These are phyloP conservation scores for Temnothorax nylanderi DNA, from an alignment of 1,140 invertebrate genomes.

Conservation along the genomic window DNA sequence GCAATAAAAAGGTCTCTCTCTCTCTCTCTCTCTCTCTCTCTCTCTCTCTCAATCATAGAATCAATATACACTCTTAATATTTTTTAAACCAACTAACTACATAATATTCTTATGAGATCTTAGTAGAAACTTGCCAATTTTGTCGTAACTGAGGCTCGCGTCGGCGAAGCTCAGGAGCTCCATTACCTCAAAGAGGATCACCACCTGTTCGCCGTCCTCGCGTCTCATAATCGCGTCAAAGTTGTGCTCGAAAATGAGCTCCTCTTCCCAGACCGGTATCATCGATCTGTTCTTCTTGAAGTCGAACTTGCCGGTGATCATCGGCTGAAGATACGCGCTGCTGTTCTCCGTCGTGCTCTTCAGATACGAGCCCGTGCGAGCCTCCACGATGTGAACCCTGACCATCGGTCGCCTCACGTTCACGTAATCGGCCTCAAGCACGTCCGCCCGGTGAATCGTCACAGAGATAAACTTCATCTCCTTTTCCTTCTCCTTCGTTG, in stretches of 20 bases:
- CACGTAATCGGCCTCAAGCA: constrained; percentile 79
- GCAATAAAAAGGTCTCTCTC: background rate
- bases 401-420: constrained; percentile 82
- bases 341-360: constrained; percentile 56
- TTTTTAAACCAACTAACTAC: background rate
- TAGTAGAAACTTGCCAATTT: constrained; percentile 77
- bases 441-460: constrained; percentile 78
- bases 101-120: background rate
- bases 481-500: constrained; percentile 30
- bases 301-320: constrained; percentile 80
- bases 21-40: too few species aligned
- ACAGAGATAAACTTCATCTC: constrained; percentile 76
- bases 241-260: constrained; percentile 88
- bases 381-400: constrained; percentile 81
- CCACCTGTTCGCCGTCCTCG: constrained; percentile 79
- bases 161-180: constrained; percentile 83
- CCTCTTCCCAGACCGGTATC: constrained; percentile 88
- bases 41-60: background rate
- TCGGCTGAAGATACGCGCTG: constrained; percentile 74
- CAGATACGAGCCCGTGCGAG: constrained; percentile 79
- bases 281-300: constrained; percentile 82
- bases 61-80: background rate
- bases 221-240: constrained; percentile 84
- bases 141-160: constrained; percentile 81
- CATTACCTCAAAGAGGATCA: constrained; percentile 88